Conservation (phyloP, 2,888 invertebrate species). For the Malthinus flaveolus region DNA sequence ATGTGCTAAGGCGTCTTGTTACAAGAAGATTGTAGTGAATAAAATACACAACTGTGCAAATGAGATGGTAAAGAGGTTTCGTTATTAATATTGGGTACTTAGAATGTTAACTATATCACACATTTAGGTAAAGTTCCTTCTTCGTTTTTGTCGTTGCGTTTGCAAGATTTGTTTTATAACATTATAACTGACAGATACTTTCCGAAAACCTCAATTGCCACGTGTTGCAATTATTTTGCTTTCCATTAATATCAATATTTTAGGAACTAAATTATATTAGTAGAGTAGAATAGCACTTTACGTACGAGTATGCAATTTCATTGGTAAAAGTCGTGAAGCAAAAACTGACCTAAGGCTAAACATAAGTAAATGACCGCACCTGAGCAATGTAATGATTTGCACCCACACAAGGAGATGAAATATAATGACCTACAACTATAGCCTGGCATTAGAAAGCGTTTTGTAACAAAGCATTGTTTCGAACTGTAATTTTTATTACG, state of each 20-base stretch:
- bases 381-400: slow-evolving; percentile 30
- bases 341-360: slow-evolving; percentile 22
- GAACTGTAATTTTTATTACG: neutral
- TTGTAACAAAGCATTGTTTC: slow-evolving; percentile 17
- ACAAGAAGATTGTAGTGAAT: slow-evolving; percentile 18
- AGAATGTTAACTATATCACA: slow-evolving; percentile 13
- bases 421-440: slow-evolving; percentile 26
- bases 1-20: slow-evolving; percentile 16
- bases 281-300: no score
- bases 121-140: slow-evolving; percentile 10
- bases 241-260: neutral
- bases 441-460: slow-evolving; percentile 14
- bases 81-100: slow-evolving; percentile 16
- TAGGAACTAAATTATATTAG: neutral
- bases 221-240: neutral
- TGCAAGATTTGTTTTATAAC: no score
- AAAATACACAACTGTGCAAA: slow-evolving; percentile 11
- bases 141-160: no score
- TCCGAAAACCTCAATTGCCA: no score
- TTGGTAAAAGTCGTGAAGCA: slow-evolving; percentile 21
- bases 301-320: slow-evolving; percentile 8
- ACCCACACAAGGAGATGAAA: slow-evolving; percentile 27
- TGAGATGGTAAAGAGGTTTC: slow-evolving; percentile 20
- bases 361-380: slow-evolving; percentile 28
- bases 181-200: no score